phyloP scores from a whole-genome alignment of 2,888 invertebrate species.

The Oxycera nigricornis region DNA sequence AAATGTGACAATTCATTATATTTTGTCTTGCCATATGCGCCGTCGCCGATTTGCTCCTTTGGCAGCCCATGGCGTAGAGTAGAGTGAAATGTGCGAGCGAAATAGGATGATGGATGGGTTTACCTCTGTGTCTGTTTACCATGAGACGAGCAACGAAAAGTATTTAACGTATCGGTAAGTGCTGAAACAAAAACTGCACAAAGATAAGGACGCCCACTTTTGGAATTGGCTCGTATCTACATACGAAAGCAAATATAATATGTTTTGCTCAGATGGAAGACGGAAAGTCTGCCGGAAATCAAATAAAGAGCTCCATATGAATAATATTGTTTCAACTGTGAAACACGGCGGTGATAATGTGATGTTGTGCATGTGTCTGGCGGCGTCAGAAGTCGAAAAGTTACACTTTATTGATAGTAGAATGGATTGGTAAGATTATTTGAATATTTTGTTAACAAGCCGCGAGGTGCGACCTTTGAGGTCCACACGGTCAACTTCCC shows the following conservation, averaged over 20 bases:
- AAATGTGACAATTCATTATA: too few species aligned
- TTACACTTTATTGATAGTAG: not conserved
- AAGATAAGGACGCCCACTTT: not conserved
- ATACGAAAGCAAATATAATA: not conserved
- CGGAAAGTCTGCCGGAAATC: not conserved
- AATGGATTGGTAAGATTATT: not conserved
- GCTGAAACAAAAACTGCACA: not conserved
- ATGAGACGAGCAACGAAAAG: not conserved
- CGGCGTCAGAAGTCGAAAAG: too few species aligned
- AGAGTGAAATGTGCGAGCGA: too few species aligned
- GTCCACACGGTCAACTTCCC: too few species aligned
- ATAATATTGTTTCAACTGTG: constrained; percentile 2
- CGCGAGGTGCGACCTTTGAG: too few species aligned
- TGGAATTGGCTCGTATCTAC: not conserved
- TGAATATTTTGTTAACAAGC: not conserved
- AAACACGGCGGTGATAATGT: not conserved
- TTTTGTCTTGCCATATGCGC: too few species aligned
- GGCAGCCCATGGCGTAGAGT: too few species aligned
- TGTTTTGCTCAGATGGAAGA: not conserved
- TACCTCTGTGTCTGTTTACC: too few species aligned
- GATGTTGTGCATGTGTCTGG: not conserved
- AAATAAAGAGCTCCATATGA: not conserved
- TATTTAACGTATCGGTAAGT: not conserved
- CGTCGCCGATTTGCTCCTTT: too few species aligned
- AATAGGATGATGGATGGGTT: too few species aligned